Conservation (phyloP, 2,113 vertebrate species). For the Ariopsis seemanni region DNA sequence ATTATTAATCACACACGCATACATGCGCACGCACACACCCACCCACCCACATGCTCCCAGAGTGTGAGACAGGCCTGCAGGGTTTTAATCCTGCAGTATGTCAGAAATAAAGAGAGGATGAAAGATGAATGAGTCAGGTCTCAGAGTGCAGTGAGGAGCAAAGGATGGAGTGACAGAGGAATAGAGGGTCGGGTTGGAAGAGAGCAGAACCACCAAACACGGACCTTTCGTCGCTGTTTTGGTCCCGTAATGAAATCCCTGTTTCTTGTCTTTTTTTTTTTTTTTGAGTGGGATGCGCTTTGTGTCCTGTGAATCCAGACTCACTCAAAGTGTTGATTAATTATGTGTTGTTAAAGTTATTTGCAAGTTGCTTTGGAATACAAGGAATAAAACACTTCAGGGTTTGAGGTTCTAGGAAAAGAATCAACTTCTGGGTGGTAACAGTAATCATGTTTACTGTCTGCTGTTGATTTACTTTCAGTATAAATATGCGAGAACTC, state of each 20-base stretch:
- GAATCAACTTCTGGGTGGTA: background rate
- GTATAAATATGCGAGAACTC: no score
- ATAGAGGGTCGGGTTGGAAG: background rate
- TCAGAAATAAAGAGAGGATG: conserved; percentile 49
- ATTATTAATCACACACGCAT: conserved; percentile 31
- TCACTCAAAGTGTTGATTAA: background rate
- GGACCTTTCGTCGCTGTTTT: background rate
- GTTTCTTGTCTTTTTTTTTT: background rate
- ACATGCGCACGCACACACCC: background rate
- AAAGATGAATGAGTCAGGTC: conserved; percentile 41
- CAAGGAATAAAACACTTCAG: background rate
- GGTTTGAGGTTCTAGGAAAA: background rate
- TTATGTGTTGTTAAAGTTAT: background rate
- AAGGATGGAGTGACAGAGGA: background rate
- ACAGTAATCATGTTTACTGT: background rate
- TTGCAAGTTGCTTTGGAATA: background rate
- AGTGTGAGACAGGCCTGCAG: conserved; percentile 4
- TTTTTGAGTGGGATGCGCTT: background rate
- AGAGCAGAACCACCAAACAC: background rate
- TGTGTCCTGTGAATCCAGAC: background rate
- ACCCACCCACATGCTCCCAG: background rate
- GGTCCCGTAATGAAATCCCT: background rate
- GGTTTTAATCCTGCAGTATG: conserved; percentile 35
- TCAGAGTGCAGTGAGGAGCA: background rate
- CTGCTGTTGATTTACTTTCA: no score